Percentiles rank a stretch among this genome's conserved stretches.
Conservation (phyloP, 2,888 invertebrate genomes). For the Ormyrus nitidulus region DNA sequence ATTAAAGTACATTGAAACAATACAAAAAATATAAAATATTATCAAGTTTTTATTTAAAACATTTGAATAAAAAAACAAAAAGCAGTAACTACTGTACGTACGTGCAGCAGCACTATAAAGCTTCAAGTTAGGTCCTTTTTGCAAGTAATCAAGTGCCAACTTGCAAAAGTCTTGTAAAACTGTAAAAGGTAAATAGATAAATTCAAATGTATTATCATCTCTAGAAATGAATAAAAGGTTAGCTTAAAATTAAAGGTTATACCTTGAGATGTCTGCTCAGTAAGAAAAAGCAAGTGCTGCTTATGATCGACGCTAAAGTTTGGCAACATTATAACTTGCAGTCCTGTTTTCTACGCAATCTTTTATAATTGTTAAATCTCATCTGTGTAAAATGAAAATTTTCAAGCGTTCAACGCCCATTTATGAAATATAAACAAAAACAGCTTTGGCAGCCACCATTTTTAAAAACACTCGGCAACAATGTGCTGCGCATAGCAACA, state of each 20-base stretch:
- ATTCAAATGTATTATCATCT: conserved; percentile 3
- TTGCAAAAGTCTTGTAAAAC: conserved; percentile 85
- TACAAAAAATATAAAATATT: background rate
- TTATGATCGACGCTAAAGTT: conserved; percentile 78
- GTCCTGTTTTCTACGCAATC: background rate
- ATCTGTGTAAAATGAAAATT: conserved; percentile 1
- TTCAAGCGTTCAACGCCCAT: background rate
- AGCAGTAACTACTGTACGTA: conserved; percentile 67
- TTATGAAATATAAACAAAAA: conserved; percentile 26
- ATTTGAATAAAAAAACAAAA: background rate
- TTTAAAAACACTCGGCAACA: conserved; percentile 10
- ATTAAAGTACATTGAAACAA: background rate
- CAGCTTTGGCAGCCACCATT: conserved; percentile 10
- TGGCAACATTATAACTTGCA: conserved; percentile 57
- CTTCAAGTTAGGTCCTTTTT: conserved; percentile 82
- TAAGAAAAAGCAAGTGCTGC: conserved; percentile 78
- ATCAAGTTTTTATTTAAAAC: background rate
- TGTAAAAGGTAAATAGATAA: conserved; percentile 68
- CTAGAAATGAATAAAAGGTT: conserved; percentile 11
- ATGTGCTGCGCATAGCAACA: too few relatives aligned
- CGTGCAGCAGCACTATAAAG: conserved; percentile 81
- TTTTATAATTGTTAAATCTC: background rate
- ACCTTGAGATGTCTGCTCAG: conserved; percentile 77
- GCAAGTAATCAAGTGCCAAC: conserved; percentile 81
- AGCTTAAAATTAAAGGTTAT: conserved; percentile 10